These are phyloP conservation scores for Galaxias olidus DNA, from an alignment of 2,797 vertebrate species.

Conservation along the genomic window DNA sequence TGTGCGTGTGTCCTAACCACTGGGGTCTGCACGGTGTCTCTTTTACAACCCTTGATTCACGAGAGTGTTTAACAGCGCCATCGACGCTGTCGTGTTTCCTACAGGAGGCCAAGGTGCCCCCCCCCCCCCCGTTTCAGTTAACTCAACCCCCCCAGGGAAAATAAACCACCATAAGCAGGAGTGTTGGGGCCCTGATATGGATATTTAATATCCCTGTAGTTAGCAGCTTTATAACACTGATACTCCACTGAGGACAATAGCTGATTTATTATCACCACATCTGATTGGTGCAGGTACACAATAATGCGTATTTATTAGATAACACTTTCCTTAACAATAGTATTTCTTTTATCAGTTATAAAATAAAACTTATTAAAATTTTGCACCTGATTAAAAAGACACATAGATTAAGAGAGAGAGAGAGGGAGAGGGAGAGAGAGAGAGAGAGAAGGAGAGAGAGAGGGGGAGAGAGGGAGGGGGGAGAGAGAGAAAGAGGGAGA, in stretches of 20 bases:
- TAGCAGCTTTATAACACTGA: too few species aligned
- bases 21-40: too few species aligned
- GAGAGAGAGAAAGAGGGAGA: background rate
- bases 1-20: too few species aligned
- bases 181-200: too few species aligned
- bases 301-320: too few species aligned
- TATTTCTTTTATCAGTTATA: too few species aligned
- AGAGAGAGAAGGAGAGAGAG: background rate
- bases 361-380: too few species aligned
- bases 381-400: too few species aligned
- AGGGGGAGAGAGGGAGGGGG: background rate
- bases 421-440: background rate
- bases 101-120: background rate
- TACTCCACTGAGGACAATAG: background rate
- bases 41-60: slow-evolving; percentile 12
- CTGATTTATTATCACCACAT: background rate
- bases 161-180: too few species aligned
- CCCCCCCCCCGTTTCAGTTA: background rate
- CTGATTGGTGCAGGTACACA: too few species aligned
- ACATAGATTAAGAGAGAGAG: background rate
- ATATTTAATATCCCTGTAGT: too few species aligned
- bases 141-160: background rate
- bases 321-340: too few species aligned
- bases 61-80: slow-evolving; percentile 10
- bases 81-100: background rate